Percentiles rank a stretch among this genome's conserved stretches.
phyloP scores from a whole-genome alignment of 2,113 vertebrate species.

The Chamaea fasciata region DNA sequence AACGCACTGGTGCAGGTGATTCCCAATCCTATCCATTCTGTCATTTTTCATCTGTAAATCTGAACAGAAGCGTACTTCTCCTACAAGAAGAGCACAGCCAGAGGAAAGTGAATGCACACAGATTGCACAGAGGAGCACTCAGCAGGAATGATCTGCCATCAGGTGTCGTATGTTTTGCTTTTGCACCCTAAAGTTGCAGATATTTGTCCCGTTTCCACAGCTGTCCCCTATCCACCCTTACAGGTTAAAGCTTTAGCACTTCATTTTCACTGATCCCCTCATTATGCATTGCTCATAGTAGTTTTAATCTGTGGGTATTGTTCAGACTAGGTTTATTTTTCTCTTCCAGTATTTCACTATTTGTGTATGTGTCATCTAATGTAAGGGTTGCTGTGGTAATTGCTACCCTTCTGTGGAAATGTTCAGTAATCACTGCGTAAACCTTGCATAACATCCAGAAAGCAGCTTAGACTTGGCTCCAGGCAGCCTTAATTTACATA shows the following conservation, averaged over 20 bases:
- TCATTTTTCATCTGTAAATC: not conserved
- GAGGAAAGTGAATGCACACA: not conserved
- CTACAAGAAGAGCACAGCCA: not conserved
- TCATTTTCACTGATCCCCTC: not conserved
- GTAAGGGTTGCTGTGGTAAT: not conserved
- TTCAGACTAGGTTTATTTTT: slow-evolving; percentile 6
- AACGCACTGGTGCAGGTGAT: fast-evolving
- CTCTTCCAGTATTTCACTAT: not conserved
- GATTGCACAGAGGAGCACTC: not conserved
- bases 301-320: not conserved
- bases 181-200: not conserved
- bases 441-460: not conserved
- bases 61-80: not conserved
- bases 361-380: not conserved
- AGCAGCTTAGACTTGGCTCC: not conserved
- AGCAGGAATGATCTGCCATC: not conserved
- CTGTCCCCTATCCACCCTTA: not conserved
- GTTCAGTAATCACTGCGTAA: not conserved
- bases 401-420: not conserved
- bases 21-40: not conserved
- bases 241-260: not conserved
- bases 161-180: not conserved
- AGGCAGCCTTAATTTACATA: not conserved
- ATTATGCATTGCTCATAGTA: not conserved
- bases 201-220: not conserved